Evolutionary conservation across 2,113 vertebrate species (phyloP), one percentile per base, ranked within the genome.

Genomic region (Nerophis lumbriciformis): DNA sequence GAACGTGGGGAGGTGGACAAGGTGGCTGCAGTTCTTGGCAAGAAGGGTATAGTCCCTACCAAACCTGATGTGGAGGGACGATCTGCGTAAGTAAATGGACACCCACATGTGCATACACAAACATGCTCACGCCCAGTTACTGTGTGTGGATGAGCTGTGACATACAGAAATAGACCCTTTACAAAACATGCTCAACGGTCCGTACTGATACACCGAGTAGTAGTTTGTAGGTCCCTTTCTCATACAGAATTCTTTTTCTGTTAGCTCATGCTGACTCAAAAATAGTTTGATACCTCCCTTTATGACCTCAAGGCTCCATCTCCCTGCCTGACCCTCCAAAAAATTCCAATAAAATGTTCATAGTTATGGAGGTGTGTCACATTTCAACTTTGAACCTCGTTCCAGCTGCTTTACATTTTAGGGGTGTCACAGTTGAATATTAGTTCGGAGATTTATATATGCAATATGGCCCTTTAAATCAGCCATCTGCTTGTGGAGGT

Each of bases 1-100:
- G 97, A 99, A 38, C 91, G 94, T 38, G 92, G 93, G 0, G 97
- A 99, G 83, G 94, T 93, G 85, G 97, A 99, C 52, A 98, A 98
- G 83, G 93, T 95, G 6, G 87, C 94, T 0, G 89, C 93, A 2
- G 93, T 96, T 61, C 95, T 99, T 59, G 85, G 90, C 72, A 99
- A 94, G 80, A 98, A 98, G 70, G 95, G 95, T 42, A 92, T 97
- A 85, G 91, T 88, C 56, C 92, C 96, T 21, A 93, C 92, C 21
- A 99, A 98, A 70, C 88, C 97, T 5, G 95, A 98, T 11, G 90
- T 98, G 70, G 97, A 99, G 72, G 97, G 97, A 21, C 92, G 94
- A 74, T 97, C 97, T 5, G 95, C 92, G 96, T 99, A 76, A 98
- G 97, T 98, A 78, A 53, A 45, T 63, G 39, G 21, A 48, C 51